Percentiles rank a stretch among this genome's conserved stretches.
Evolutionary conservation across 1,140 invertebrate species (phyloP).

Genomic region (Anoplolepis gracilipes): DNA sequence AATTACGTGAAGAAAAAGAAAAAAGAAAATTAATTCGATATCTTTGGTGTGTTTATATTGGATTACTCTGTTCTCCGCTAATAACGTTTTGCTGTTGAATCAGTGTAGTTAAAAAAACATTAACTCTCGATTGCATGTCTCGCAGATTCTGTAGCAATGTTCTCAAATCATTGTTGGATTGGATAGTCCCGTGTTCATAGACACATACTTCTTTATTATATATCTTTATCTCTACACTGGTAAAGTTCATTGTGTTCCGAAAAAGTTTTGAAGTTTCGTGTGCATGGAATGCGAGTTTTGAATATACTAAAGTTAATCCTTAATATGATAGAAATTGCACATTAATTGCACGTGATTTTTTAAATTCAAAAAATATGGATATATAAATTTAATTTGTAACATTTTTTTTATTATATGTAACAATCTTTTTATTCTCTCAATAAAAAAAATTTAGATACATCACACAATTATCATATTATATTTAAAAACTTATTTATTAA

Average conservation of each 20-base stretch:
- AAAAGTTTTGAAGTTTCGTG: background rate
- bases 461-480: too few relatives aligned
- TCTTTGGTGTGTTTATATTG: background rate
- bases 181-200: conserved; percentile 61
- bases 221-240: conserved; percentile 68
- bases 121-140: conserved; percentile 73
- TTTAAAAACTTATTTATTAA: too few relatives aligned
- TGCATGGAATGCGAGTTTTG: background rate
- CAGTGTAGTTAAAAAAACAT: conserved; percentile 70
- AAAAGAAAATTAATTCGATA: background rate
- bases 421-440: background rate
- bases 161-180: conserved; percentile 63
- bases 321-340: background rate
- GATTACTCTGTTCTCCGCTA: conserved; percentile 39
- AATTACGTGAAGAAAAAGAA: background rate
- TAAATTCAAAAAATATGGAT: background rate
- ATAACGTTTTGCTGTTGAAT: conserved; percentile 17
- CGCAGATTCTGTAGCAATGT: conserved; percentile 72
- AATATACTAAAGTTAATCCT: too few relatives aligned
- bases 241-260: conserved; percentile 43
- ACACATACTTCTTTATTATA: conserved; percentile 67
- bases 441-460: background rate
- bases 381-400: background rate
- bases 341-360: background rate
- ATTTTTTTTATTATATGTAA: background rate